Evolutionary conservation across 2,797 vertebrate genomes (phyloP).

Genomic region (Neostethus bicornis): DNA sequence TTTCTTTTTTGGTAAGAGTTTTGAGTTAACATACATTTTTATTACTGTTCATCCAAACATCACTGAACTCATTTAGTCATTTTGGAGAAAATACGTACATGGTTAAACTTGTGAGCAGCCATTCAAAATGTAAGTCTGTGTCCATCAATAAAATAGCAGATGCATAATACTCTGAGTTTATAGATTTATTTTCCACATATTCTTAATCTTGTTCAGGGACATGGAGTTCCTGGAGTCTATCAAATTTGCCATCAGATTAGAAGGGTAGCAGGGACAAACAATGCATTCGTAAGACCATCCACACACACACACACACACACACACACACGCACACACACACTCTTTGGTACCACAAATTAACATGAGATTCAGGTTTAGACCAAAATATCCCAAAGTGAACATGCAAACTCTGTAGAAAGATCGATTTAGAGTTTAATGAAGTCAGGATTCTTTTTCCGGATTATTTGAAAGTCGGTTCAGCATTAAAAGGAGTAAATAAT

Average conservation of each 20-base stretch:
- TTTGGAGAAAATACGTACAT: conserved; percentile 9
- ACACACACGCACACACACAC: too few species aligned
- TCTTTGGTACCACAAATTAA: too few species aligned
- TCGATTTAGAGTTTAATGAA: too few species aligned
- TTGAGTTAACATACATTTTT: conserved; percentile 21
- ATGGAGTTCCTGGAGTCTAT: not conserved
- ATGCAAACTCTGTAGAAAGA: too few species aligned
- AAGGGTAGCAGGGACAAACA: not conserved
- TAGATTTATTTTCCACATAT: not conserved
- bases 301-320: too few species aligned
- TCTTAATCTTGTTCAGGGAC: not conserved
- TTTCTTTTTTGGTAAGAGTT: conserved; percentile 14
- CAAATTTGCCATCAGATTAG: not conserved
- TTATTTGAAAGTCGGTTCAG: too few species aligned
- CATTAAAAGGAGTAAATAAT: too few species aligned
- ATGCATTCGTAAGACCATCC: too few species aligned
- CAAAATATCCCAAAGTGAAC: too few species aligned
- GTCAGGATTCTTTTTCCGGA: too few species aligned
- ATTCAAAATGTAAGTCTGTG: not conserved
- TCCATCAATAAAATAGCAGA: not conserved
- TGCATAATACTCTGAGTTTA: not conserved
- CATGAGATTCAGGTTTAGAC: too few species aligned
- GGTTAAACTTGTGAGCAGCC: not conserved
- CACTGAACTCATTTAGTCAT: conserved; percentile 2
- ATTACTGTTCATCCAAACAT: conserved; percentile 24